Evolutionary conservation across 2,797 vertebrate genomes (phyloP).

Genomic region (Eleutherodactylus coqui): DNA sequence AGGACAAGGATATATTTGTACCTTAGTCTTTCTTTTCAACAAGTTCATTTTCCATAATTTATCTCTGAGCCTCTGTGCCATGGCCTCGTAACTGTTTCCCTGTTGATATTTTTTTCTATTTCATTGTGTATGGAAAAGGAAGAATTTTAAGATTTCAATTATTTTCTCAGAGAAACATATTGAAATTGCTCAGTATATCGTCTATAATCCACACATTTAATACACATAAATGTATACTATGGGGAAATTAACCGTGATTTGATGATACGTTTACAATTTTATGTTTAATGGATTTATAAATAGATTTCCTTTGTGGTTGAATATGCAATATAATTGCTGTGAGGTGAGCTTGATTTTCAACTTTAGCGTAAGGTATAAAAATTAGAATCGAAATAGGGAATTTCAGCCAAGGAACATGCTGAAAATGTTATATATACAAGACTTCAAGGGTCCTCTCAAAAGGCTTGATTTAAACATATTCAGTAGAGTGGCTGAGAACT

Average conservation of each 20-base stretch:
- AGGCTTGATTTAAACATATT: background rate
- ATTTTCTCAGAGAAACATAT: background rate
- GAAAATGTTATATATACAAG: background rate
- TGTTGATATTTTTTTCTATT: conserved; percentile 2
- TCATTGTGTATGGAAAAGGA: background rate
- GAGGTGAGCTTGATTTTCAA: background rate
- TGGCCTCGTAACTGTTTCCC: background rate
- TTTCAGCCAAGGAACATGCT: background rate
- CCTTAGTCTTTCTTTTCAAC: background rate
- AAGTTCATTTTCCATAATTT: conserved; percentile 26
- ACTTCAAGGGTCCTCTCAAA: background rate
- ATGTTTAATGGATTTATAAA: conserved; percentile 4
- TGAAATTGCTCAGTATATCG: conserved; percentile 1
- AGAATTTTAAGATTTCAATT: conserved; percentile 25
- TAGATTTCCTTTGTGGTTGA: conserved; percentile 11
- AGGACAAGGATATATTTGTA: background rate
- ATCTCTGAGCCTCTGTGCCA: background rate
- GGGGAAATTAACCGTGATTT: conserved; percentile 23
- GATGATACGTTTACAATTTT: background rate
- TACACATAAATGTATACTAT: conserved; percentile 25
- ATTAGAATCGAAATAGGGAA: background rate
- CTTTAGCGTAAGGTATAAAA: background rate
- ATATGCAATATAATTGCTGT: background rate
- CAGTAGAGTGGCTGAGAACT: too few relatives aligned
- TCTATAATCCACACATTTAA: background rate